Evolutionary conservation across 2,797 vertebrate species (phyloP), one percentile per base, ranked within the genome.

Genomic region (Tauraco hartlaubi): DNA sequence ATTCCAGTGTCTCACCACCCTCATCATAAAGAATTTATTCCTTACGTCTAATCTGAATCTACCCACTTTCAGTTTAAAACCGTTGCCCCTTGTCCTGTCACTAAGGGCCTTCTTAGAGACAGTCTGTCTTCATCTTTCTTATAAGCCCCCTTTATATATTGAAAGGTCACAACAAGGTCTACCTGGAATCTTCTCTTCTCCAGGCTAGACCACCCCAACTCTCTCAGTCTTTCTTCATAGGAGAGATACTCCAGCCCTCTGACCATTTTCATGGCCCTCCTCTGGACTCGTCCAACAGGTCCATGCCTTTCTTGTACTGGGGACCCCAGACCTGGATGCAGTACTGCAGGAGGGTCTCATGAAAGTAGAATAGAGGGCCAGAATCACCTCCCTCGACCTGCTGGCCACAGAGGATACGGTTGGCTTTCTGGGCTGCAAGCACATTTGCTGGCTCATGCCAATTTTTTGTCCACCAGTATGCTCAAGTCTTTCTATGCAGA

Each of bases 401-500:
- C 13, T 28, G 14, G 20, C 6, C 7, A 31, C 0, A 1, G 37
- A 46, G 37, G 12, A n/a, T 7, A 28, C 0, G 2, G 7, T 11
- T 44, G 31, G 10, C 12, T 51, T 66, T 73, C 43, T 37, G 21
- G 14, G 37, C 37, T 73, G 18, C 52, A 59, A 37, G 59, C 2
- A 2, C 15, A 51, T 21, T 26, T 46, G 41, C 17, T 4, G 3
- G 29, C 4, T 66, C 25, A 22, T 9, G 29, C 20, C 9, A 21
- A 9, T 18, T 37, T 58, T 58, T 74, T 23, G 11, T 61, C 28
- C 37, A n/a, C 10, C 59, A 37, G 9, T 16, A 72, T 19, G 11
- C 23, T 8, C 22, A 73, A 51, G 43, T 44, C 6, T 25, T 68
- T 81, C 69, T 54, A 48, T 21, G 3, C 8, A 49, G 52, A 18